Evolutionary conservation across 2,113 vertebrate genomes (phyloP).

Genomic region (Colossoma macropomum): DNA sequence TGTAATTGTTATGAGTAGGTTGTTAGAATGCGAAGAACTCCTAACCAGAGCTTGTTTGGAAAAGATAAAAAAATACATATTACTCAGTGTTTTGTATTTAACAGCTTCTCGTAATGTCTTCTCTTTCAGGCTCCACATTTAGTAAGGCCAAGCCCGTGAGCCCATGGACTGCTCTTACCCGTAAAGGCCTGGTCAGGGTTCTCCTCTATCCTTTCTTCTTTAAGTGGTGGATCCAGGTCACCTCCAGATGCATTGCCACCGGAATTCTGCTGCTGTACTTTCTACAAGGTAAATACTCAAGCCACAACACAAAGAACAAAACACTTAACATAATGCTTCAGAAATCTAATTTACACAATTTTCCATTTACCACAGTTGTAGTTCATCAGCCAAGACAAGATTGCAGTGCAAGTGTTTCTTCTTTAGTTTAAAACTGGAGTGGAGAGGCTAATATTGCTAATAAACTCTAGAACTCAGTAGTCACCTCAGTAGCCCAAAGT

Average conservation of each 20-base stretch:
- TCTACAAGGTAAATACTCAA: slow-evolving; percentile 85
- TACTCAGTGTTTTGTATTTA: background rate
- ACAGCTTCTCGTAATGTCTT: background rate
- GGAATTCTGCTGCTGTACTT: slow-evolving; percentile 91
- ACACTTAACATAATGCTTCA: no score
- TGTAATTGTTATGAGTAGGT: background rate
- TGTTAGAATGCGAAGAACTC: background rate
- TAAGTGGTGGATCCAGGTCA: slow-evolving; percentile 97
- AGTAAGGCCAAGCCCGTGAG: slow-evolving; percentile 97
- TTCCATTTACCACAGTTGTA: background rate
- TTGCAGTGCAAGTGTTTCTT: background rate
- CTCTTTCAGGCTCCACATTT: slow-evolving; percentile 89
- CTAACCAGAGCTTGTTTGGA: background rate
- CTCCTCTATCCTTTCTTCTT: slow-evolving; percentile 94
- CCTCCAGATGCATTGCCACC: slow-evolving; percentile 86
- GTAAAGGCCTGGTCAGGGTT: slow-evolving; percentile 94
- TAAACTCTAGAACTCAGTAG: no score
- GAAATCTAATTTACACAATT: background rate
- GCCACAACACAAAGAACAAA: no score
- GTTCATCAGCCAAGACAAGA: background rate
- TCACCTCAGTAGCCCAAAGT: no score
- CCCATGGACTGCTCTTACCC: slow-evolving; percentile 90
- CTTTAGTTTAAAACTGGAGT: no score
- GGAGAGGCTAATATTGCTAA: no score
- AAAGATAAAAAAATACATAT: background rate